Evolutionary conservation across 2,888 invertebrate genomes (phyloP).

Genomic region (Myathropa florea): DNA sequence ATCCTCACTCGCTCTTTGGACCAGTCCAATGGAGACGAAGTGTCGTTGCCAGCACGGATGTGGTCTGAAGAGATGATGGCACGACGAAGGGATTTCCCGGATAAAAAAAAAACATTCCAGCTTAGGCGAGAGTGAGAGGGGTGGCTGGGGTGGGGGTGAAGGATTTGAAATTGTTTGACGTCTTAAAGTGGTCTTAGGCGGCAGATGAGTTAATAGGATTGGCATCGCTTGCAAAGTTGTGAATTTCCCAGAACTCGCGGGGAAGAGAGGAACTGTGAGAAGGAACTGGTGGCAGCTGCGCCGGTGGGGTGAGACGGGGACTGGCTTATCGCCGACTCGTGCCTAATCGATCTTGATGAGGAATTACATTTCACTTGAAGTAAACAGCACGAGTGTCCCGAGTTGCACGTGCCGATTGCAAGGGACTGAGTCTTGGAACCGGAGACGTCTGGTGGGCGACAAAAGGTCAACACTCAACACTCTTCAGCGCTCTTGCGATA

Average conservation of each 20-base stretch:
- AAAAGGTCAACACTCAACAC: not conserved
- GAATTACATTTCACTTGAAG: not conserved
- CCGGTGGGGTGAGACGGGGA: not conserved
- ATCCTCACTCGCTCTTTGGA: not conserved
- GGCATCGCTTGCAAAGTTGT: not conserved
- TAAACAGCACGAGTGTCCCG: not conserved
- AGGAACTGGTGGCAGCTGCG: not conserved
- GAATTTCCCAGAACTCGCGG: constrained; percentile 5
- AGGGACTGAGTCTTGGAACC: not conserved
- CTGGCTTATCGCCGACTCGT: not conserved
- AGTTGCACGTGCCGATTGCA: not conserved
- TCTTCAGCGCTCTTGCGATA: not conserved
- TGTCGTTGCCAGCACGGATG: not conserved
- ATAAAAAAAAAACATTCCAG: constrained; percentile 57
- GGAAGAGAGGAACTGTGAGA: too few species aligned
- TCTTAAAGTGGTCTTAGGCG: constrained; percentile 56
- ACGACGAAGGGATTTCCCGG: constrained; percentile 49
- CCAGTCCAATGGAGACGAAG: constrained; percentile 14
- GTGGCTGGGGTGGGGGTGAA: not conserved
- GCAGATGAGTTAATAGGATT: constrained; percentile 60
- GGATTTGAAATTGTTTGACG: constrained; percentile 55
- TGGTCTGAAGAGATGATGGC: constrained; percentile 39
- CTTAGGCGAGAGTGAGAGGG: not conserved
- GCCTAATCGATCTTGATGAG: not conserved
- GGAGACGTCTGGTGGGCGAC: not conserved